Conservation (phyloP, 2,888 invertebrate species). For the Dusona sp. region DNA sequence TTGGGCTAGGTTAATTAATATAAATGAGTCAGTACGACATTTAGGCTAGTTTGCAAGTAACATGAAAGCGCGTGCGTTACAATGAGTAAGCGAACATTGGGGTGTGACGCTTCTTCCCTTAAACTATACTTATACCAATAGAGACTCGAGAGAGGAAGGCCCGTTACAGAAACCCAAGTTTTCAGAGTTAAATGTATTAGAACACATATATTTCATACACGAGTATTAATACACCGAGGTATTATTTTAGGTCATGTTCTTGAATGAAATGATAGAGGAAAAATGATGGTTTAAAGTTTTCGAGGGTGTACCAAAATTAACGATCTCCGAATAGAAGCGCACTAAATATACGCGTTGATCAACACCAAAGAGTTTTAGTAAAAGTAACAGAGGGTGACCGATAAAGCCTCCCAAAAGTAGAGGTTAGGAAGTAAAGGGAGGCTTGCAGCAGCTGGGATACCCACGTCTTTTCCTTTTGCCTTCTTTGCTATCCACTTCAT, state of each 20-base stretch:
- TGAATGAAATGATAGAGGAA: constrained; percentile 5
- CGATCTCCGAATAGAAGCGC: constrained; percentile 14
- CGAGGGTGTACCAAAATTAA: constrained; percentile 46
- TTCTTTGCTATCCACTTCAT: constrained; percentile 54
- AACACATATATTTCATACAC: neutral
- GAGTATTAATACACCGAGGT: neutral
- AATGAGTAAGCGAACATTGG: neutral
- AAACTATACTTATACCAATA: neutral
- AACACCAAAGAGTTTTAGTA: constrained; percentile 40
- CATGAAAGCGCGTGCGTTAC: neutral
- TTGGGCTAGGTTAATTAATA: neutral
- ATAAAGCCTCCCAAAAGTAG: neutral
- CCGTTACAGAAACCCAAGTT: neutral
- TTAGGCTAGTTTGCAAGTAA: neutral
- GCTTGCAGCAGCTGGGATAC: constrained; percentile 8
- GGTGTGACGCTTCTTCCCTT: neutral
- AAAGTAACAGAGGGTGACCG: constrained; percentile 25
- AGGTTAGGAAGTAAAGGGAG: constrained; percentile 2
- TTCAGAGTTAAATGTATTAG: neutral
- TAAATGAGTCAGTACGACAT: neutral
- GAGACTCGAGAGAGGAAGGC: neutral
- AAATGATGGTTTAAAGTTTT: constrained; percentile 18
- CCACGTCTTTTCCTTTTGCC: constrained; percentile 39
- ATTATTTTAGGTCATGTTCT: neutral
- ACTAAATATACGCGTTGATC: constrained; percentile 38